These are phyloP conservation scores for Dermatemys mawii DNA, from an alignment of 2,113 vertebrate genomes.

Conservation along the genomic window DNA sequence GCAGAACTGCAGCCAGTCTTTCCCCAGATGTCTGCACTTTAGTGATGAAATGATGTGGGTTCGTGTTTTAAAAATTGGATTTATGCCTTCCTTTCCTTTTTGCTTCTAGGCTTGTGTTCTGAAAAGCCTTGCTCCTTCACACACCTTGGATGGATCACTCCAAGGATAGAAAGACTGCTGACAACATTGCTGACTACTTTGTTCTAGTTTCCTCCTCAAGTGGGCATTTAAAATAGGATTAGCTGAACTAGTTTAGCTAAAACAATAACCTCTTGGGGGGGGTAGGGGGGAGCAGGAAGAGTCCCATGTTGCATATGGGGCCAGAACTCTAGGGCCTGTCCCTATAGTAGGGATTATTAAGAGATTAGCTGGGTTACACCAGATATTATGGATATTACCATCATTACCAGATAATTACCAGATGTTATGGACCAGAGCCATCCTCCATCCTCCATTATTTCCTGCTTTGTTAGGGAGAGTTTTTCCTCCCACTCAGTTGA, in stretches of 20 bases:
- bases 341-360: background rate
- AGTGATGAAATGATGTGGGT: background rate
- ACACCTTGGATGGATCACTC: background rate
- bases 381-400: background rate
- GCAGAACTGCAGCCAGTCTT: background rate
- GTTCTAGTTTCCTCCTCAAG: slow-evolving; percentile 17
- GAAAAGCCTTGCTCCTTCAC: slow-evolving; percentile 1
- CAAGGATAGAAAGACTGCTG: background rate
- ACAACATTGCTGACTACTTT: background rate
- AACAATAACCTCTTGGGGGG: background rate
- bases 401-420: too few species aligned
- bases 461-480: background rate
- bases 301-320: background rate
- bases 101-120: slow-evolving; percentile 13
- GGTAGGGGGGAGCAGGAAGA: background rate
- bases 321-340: background rate
- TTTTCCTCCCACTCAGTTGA: background rate
- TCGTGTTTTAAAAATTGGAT: background rate
- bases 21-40: background rate
- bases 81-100: slow-evolving; percentile 13
- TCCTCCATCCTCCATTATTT: background rate
- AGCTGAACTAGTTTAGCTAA: background rate
- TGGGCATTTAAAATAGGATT: slow-evolving; percentile 34
- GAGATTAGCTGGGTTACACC: background rate
- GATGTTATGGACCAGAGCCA: background rate